Conservation (phyloP, 2,797 vertebrate species). For the Pampus argenteus region DNA sequence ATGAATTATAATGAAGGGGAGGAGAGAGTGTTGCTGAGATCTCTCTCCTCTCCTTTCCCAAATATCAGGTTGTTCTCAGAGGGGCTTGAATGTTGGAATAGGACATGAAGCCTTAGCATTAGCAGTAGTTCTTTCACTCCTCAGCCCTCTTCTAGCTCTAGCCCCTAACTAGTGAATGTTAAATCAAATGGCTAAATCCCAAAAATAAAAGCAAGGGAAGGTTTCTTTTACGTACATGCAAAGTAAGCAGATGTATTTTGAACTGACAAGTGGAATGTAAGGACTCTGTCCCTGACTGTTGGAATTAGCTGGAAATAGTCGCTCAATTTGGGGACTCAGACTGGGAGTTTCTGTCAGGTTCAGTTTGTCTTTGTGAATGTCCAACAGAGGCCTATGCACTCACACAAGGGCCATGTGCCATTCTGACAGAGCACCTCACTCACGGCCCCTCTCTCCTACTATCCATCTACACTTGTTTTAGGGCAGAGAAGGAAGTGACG, state of each 20-base stretch:
- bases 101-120: slow-evolving; percentile 69
- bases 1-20: slow-evolving; percentile 56
- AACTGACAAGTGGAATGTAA: slow-evolving; percentile 86
- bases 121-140: slow-evolving; percentile 52
- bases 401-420: slow-evolving; percentile 56
- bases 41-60: slow-evolving; percentile 51
- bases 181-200: slow-evolving; percentile 74
- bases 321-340: slow-evolving; percentile 34
- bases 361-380: slow-evolving; percentile 74
- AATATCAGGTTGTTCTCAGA: slow-evolving; percentile 66
- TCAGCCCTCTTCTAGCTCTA: slow-evolving; percentile 46
- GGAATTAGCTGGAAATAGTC: slow-evolving; percentile 43
- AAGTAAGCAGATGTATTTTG: slow-evolving; percentile 71
- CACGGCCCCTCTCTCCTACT: slow-evolving; percentile 59
- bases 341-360: slow-evolving; percentile 51
- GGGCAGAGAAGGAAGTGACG: slow-evolving; percentile 39
- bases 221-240: slow-evolving; percentile 59
- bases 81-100: slow-evolving; percentile 55
- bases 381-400: slow-evolving; percentile 75
- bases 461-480: slow-evolving; percentile 40
- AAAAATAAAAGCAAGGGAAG: slow-evolving; percentile 72
- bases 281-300: slow-evolving; percentile 67
- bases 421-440: slow-evolving; percentile 68
- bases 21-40: slow-evolving; percentile 10
- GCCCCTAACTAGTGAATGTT: slow-evolving; percentile 75